These are phyloP conservation scores for Pseudanteris insignis DNA, from an alignment of 2,888 invertebrate species.

Conservation along the genomic window DNA sequence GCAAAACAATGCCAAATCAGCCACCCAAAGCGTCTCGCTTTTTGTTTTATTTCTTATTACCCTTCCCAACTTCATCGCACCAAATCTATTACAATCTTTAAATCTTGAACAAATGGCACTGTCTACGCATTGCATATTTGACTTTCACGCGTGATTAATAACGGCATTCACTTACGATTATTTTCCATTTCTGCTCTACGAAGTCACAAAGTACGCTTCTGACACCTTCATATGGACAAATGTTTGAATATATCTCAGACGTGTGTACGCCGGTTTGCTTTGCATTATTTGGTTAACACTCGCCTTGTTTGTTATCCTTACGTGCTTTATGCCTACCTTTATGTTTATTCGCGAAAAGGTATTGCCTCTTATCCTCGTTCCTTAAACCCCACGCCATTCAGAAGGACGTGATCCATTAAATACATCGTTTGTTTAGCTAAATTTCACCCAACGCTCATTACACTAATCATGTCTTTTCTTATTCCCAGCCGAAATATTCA, in stretches of 20 bases:
- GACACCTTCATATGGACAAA: conserved; percentile 62
- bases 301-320: conserved; percentile 57
- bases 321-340: conserved; percentile 49
- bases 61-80: too few species aligned
- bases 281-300: conserved; percentile 63
- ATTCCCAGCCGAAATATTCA: too few species aligned
- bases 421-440: conserved; percentile 36
- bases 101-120: not conserved
- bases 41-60: too few species aligned
- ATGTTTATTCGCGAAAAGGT: conserved; percentile 39
- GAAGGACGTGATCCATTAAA: conserved; percentile 35
- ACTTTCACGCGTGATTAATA: conserved; percentile 27
- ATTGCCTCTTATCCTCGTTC: conserved; percentile 25
- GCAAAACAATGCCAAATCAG: not conserved
- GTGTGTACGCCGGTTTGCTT: conserved; percentile 57
- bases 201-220: conserved; percentile 36
- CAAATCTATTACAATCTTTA: too few species aligned
- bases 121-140: conserved; percentile 6
- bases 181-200: conserved; percentile 41
- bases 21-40: too few species aligned
- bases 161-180: conserved; percentile 32
- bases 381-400: conserved; percentile 39
- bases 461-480: conserved; percentile 35
- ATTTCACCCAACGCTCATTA: conserved; percentile 21
- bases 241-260: conserved; percentile 61